Percentiles rank a stretch among this genome's conserved stretches.
These are phyloP conservation scores for Sander vitreus DNA, from an alignment of 2,113 vertebrate genomes.

Conservation along the genomic window DNA sequence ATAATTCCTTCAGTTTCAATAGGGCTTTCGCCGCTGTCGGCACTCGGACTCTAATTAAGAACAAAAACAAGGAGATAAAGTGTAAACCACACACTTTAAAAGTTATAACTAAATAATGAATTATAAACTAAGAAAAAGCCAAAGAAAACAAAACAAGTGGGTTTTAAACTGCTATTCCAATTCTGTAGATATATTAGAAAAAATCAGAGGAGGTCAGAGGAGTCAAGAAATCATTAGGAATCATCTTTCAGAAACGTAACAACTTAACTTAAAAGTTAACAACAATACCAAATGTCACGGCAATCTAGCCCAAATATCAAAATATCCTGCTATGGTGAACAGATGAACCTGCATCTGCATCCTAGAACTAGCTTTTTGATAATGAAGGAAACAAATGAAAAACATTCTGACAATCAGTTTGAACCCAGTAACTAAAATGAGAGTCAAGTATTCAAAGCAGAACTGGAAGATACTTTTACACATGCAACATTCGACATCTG, in stretches of 20 bases:
- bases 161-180: background rate
- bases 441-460: conserved; percentile 27
- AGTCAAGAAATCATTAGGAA: no score
- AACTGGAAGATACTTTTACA: background rate
- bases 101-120: no score
- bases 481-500: background rate
- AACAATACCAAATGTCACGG: background rate
- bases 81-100: background rate
- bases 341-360: background rate
- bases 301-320: background rate
- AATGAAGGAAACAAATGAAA: background rate
- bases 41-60: no score
- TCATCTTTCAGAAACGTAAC: background rate
- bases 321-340: background rate
- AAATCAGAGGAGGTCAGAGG: background rate
- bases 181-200: no score
- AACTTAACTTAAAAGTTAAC: background rate
- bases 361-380: background rate
- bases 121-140: background rate
- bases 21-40: no score
- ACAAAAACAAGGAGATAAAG: background rate
- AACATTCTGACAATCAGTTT: conserved; percentile 6
- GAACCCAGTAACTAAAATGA: background rate
- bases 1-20: no score
- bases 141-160: background rate